Percentiles rank a stretch among this genome's conserved stretches.
Evolutionary conservation across 1,140 invertebrate genomes (phyloP).

Genomic region (Micrasema minimum): DNA sequence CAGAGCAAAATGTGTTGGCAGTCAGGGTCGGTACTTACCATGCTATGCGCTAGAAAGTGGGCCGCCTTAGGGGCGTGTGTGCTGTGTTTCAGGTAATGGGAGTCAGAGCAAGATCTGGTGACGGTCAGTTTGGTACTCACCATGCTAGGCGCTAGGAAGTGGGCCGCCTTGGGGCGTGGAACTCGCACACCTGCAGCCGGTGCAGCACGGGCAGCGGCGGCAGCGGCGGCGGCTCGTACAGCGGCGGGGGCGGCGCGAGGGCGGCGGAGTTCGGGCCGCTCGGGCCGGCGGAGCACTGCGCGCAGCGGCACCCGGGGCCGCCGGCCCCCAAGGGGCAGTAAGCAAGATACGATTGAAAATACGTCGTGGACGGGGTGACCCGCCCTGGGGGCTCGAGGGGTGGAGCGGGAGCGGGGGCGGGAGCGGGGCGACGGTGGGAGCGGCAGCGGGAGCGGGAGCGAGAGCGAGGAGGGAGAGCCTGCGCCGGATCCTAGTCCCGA

Average conservation of each 20-base stretch:
- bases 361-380: slow-evolving; percentile 48
- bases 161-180: slow-evolving; percentile 66
- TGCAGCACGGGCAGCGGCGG: slow-evolving; percentile 55
- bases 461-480: background rate
- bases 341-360: slow-evolving; percentile 54
- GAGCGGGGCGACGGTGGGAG: background rate
- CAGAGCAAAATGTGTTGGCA: too few relatives aligned
- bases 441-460: background rate
- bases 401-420: slow-evolving; percentile 1
- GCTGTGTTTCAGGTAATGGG: background rate
- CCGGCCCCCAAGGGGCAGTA: slow-evolving; percentile 52
- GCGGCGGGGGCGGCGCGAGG: slow-evolving; percentile 53
- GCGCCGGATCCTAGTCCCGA: too few relatives aligned
- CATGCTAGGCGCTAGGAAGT: slow-evolving; percentile 65
- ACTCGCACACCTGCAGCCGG: slow-evolving; percentile 43
- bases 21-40: too few relatives aligned
- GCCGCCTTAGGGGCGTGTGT: slow-evolving; percentile 64
- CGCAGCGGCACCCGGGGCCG: slow-evolving; percentile 45
- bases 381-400: slow-evolving; percentile 30
- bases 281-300: slow-evolving; percentile 38
- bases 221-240: slow-evolving; percentile 56
- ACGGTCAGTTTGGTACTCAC: slow-evolving; percentile 57
- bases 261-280: slow-evolving; percentile 28
- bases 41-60: slow-evolving; percentile 60
- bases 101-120: background rate